Base-by-base conservation (phyloP, 2,888 invertebrate species). In the Agrotis ipsilon region DNA sequence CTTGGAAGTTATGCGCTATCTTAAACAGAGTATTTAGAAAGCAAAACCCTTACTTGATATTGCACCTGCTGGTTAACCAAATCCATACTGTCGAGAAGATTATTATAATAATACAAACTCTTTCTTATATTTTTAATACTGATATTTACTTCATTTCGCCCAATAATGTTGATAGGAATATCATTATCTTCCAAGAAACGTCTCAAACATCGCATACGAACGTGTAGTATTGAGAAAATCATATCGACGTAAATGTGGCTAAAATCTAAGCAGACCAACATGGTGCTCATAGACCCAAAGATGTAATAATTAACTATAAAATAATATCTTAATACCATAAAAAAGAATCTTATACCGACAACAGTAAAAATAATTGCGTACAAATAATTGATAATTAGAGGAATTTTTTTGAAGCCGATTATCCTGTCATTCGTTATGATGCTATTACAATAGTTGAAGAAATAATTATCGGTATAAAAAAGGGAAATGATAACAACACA, bases 71-170 rank as follows among this genome's bases (percentile, higher is more conserved):
- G 18, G 7, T 68, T 32, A 52, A 68, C 1, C 14, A 4, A 19
- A 5, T 45, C 27, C 45, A 66, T 45, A 27, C 32, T 45, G 67
- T 68, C 52, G 32, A 68, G 52, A 18, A 68, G 49, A 48, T 68
- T 69, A 19, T 68, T 66, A 16, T 83, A 83, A 46, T 81, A 66
- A 21, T 62, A 60, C 62, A 80, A 58, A 65, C 76, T 69, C 19
- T 67, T 70, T 18, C 70, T 76, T 9, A 68, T 27, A 24, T 72
- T 60, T 43, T 48, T 64, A 2, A 75, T 14, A 48, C 60, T 71
- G 1, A 18, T 24, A 0, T 39, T 19, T 2, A 68, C 18, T 7
- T 68, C 48, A 32, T 63, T 65, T 7, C n/a, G 21, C 1, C 66
- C 61, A 18, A 72, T 48, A 21, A 73, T 57, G n/a, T 72, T 45